Conservation (phyloP, 2,797 vertebrate genomes). For the Lates japonicus region DNA sequence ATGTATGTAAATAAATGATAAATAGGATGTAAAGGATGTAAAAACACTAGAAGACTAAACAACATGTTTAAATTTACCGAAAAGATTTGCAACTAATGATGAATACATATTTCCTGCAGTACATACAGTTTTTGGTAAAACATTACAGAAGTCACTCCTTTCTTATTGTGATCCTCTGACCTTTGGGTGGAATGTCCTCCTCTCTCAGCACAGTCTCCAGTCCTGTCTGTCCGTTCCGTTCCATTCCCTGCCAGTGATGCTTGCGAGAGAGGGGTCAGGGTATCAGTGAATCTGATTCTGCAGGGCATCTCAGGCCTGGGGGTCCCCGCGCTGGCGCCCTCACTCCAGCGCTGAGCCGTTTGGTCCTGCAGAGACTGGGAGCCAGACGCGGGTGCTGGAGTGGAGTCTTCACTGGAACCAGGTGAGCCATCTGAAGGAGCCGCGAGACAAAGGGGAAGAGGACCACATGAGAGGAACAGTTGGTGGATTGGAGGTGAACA, state of each 20-base stretch:
- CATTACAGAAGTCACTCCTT: background rate
- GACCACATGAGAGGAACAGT: background rate
- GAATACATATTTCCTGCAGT: too few relatives aligned
- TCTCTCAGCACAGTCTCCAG: conserved; percentile 80
- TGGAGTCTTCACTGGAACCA: conserved; percentile 96
- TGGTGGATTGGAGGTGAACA: background rate
- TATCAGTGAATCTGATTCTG: conserved; percentile 98
- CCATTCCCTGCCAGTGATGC: conserved; percentile 83
- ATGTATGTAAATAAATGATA: too few relatives aligned
- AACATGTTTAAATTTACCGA: too few relatives aligned
- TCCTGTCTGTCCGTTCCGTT: conserved; percentile 88
- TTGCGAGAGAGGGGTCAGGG: conserved; percentile 89
- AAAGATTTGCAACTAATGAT: too few relatives aligned
- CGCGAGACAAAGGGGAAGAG: background rate
- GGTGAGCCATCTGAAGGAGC: conserved; percentile 89
- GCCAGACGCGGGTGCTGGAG: conserved; percentile 91
- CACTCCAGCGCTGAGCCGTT: conserved; percentile 91
- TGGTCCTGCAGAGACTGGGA: conserved; percentile 97
- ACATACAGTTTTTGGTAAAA: background rate
- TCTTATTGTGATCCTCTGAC: conserved; percentile 49
- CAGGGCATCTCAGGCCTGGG: conserved; percentile 93
- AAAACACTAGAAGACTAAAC: too few relatives aligned
- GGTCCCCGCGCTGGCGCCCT: conserved; percentile 83
- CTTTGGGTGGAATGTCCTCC: conserved; percentile 81
- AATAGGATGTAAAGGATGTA: too few relatives aligned